Evolutionary conservation across 2,888 invertebrate species (phyloP), one percentile per base, ranked within the genome.

Genomic region (Polydrusus tereticollis): DNA sequence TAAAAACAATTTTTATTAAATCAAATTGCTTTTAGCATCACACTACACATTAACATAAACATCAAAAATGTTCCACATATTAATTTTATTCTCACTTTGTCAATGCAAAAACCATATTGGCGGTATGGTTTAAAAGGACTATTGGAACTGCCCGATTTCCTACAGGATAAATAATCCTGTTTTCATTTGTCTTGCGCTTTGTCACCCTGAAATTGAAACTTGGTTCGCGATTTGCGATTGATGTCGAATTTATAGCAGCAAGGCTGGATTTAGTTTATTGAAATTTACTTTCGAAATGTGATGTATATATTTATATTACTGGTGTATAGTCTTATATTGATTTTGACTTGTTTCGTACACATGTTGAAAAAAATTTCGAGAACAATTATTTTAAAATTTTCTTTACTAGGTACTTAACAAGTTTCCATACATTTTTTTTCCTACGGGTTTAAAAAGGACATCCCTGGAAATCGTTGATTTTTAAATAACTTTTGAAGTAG

Each of bases 131-230:
- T 38, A 29, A 26, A 57, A 41, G 26, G 7, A 16, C 41, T 23
- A 55, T 41, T 41, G 55, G 26, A 43, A 45, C 60, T 45, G 43
- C 26, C 55, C 36, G 21, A 43, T n/a, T 65, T 65, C 43, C 65
- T 16, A 14, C 43, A 65, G 65, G 29, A 57, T 45, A 47, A 67
- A 47, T 66, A 47, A 58, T 67, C 58, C 58, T 36, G 66, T 67
- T 58, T 67, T 21, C 6, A 43, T 58, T 36, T 4, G 66, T 67
- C 66, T 14, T 67, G 66, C 66, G 66, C 66, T 23, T 26, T 47
- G 43, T 66, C n/a, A 10, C 7, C 16, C 18, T 23, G 20, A 66
- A 57, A 23, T 21, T 33, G 47, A 47, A 23, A 23, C 23, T 18
- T 7, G 16, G 16, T 2, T 29, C 26, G 26, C 8, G 12, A 47